A percentile compares a stretch with the other conserved stretches of the same genome.
Evolutionary conservation across 2,113 vertebrate genomes (phyloP).

Genomic region (Meleagris gallopavo): DNA sequence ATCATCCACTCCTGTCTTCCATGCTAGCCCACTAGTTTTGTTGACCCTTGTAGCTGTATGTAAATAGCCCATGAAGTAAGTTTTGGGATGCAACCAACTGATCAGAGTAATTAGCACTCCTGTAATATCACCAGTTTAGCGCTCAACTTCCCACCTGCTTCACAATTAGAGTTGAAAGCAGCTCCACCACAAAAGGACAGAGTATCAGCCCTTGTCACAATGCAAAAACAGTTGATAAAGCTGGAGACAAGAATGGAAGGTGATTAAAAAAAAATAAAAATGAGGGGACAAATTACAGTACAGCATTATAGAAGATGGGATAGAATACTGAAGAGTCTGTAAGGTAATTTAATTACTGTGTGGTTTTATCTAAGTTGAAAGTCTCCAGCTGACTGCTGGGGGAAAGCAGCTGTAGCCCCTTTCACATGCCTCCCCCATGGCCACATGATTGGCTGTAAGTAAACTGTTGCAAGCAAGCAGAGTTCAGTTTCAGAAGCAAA

Average conservation of each 20-base stretch:
- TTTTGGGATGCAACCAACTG: not conserved
- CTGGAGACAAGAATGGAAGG: not conserved
- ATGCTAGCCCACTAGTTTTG: not conserved
- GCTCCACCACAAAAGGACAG: not conserved
- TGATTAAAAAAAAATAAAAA: not conserved
- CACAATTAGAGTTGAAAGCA: not conserved
- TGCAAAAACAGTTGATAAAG: not conserved
- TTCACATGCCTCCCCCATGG: rapidly evolving
- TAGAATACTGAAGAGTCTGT: not conserved
- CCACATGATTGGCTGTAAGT: not conserved
- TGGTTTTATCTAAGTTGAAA: not conserved
- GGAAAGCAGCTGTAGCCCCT: not conserved
- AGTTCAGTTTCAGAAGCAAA: not conserved
- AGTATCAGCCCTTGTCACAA: not conserved
- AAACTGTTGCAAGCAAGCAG: not conserved
- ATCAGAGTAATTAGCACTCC: not conserved
- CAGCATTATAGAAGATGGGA: not conserved
- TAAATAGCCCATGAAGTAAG: not conserved
- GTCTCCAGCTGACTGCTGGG: not conserved
- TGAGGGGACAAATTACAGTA: not conserved
- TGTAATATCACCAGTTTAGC: not conserved
- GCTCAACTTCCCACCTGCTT: not conserved
- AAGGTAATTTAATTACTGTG: not conserved
- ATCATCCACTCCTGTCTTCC: not conserved
- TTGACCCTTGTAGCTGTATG: not conserved